Percentiles rank a stretch among this genome's conserved stretches.
These are phyloP conservation scores for Clostera curtula DNA, from an alignment of 2,888 invertebrate species.

Conservation along the genomic window DNA sequence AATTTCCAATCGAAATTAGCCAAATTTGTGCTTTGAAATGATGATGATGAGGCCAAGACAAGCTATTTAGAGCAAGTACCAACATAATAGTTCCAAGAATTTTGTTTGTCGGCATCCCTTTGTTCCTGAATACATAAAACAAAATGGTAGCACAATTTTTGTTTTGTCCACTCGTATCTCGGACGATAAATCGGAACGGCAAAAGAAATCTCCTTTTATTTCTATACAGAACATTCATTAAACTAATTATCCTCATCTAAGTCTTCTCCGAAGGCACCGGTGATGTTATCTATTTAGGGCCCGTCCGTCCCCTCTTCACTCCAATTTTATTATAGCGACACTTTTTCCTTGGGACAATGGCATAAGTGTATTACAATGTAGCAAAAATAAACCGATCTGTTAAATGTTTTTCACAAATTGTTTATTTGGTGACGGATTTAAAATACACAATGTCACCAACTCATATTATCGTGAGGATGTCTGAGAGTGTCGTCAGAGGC, in stretches of 20 bases:
- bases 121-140: slow-evolving; percentile 8
- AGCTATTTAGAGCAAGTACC: too few relatives aligned
- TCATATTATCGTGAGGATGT: too few relatives aligned
- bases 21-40: too few relatives aligned
- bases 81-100: too few relatives aligned
- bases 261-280: slow-evolving; percentile 29
- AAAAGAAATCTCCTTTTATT: slow-evolving; percentile 23
- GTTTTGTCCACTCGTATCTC: slow-evolving; percentile 13
- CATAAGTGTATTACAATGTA: slow-evolving; percentile 7
- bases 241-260: slow-evolving; percentile 48
- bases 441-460: too few relatives aligned
- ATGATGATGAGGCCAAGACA: too few relatives aligned
- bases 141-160: slow-evolving; percentile 20
- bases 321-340: slow-evolving; percentile 50
- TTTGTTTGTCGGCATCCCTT: too few relatives aligned
- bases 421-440: too few relatives aligned
- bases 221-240: slow-evolving; percentile 40
- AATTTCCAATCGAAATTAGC: too few relatives aligned
- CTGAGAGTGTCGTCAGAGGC: too few relatives aligned
- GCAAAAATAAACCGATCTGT: too few relatives aligned
- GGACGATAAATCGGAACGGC: slow-evolving; percentile 16
- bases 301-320: slow-evolving; percentile 36
- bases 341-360: slow-evolving; percentile 28
- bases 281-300: slow-evolving; percentile 44
- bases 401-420: too few relatives aligned